Evolutionary conservation across 2,888 invertebrate genomes (phyloP).

Genomic region (Entomobrya proxima): DNA sequence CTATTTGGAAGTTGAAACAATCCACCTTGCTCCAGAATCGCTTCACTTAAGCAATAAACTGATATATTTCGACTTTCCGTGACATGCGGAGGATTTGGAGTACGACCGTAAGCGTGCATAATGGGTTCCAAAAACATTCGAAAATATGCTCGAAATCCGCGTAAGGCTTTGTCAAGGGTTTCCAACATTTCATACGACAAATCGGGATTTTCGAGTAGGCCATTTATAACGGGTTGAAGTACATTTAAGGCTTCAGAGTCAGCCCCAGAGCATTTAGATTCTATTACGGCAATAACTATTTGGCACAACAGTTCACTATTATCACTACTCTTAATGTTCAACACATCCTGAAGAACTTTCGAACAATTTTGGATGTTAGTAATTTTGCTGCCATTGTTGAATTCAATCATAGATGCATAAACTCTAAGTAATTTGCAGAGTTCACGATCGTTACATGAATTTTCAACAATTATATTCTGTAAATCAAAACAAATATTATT

Average conservation of each 20-base stretch:
- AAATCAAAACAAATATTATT: neutral
- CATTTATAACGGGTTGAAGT: slow-evolving; percentile 27
- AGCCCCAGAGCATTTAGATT: slow-evolving; percentile 39
- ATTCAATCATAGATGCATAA: slow-evolving; percentile 49
- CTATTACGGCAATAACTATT: slow-evolving; percentile 21
- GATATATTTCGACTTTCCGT: neutral
- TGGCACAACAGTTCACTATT: neutral
- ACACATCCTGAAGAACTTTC: slow-evolving; percentile 33
- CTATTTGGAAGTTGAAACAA: slow-evolving; percentile 51
- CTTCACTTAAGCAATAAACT: slow-evolving; percentile 65
- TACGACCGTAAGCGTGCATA: slow-evolving; percentile 46
- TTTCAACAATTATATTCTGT: slow-evolving; percentile 27
- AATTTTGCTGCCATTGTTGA: slow-evolving; percentile 52
- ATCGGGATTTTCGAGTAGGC: neutral
- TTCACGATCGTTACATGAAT: neutral
- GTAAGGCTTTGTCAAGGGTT: slow-evolving; percentile 35
- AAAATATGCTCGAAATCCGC: slow-evolving; percentile 54
- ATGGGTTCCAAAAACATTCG: slow-evolving; percentile 63
- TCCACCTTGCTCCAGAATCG: slow-evolving; percentile 63
- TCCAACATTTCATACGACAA: slow-evolving; percentile 20
- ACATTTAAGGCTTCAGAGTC: slow-evolving; percentile 39
- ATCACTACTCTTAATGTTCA: neutral
- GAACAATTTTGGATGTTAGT: slow-evolving; percentile 47
- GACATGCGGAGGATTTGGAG: neutral
- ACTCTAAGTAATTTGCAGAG: slow-evolving; percentile 21